These are phyloP conservation scores for Connochaetes taurinus DNA, from an alignment of 2,113 vertebrate genomes.

Conservation along the genomic window DNA sequence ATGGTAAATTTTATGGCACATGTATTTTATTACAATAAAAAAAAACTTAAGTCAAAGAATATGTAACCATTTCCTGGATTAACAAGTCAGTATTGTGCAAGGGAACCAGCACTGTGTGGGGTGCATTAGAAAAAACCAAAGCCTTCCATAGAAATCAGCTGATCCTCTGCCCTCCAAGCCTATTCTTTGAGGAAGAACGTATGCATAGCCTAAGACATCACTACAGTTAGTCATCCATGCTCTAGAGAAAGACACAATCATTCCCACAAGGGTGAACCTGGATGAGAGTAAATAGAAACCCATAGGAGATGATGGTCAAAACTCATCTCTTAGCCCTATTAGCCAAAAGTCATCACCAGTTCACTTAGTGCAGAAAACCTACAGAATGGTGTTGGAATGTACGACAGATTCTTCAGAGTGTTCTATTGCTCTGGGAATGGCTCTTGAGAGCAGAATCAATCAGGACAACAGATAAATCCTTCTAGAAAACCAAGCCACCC, in stretches of 20 bases:
- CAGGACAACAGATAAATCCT: neutral
- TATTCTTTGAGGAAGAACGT: neutral
- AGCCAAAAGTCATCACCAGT: neutral
- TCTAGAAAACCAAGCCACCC: neutral
- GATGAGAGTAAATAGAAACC: neutral
- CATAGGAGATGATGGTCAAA: neutral
- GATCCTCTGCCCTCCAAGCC: neutral
- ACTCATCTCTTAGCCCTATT: neutral
- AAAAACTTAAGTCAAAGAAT: neutral
- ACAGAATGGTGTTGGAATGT: neutral
- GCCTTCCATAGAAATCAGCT: neutral
- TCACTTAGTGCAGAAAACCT: neutral
- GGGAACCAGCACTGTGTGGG: neutral
- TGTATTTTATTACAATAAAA: neutral
- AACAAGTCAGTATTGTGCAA: neutral
- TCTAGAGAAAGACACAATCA: neutral
- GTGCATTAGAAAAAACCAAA: neutral
- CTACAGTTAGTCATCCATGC: neutral
- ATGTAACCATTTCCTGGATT: neutral
- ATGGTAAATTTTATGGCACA: neutral
- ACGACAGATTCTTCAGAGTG: neutral
- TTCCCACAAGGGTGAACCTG: neutral
- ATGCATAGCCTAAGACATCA: neutral
- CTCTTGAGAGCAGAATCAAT: neutral
- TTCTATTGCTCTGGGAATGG: neutral